A percentile compares a stretch with the other conserved stretches of the same genome.
Conservation (phyloP, 1,140 invertebrate species). For the Asbolus verrucosus region DNA sequence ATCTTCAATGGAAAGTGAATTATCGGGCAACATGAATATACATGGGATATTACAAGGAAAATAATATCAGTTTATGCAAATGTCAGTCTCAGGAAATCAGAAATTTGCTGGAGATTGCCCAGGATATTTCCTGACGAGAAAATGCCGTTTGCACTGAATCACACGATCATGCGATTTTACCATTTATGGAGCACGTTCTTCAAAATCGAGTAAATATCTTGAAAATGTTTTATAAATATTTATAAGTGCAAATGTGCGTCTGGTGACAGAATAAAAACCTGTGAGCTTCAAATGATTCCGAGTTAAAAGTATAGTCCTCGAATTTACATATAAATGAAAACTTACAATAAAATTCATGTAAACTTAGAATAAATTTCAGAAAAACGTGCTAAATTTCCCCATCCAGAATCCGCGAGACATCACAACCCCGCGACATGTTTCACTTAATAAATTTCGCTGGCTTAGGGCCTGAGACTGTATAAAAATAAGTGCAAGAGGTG, state of each 20-base stretch:
- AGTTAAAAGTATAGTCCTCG: conserved; percentile 49
- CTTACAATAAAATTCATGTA: conserved; percentile 47
- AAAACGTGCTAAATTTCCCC: conserved; percentile 32
- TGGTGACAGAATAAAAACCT: conserved; percentile 47
- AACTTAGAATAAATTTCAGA: conserved; percentile 32
- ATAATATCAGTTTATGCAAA: conserved; percentile 21
- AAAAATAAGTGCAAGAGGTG: conserved; percentile 26
- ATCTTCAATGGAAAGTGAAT: neutral
- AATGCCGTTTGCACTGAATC: too few species aligned
- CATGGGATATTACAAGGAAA: conserved; percentile 3
- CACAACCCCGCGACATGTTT: conserved; percentile 20
- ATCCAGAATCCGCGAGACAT: conserved; percentile 1
- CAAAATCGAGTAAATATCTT: too few species aligned
- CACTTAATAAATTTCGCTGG: conserved; percentile 28
- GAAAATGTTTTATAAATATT: conserved; percentile 41
- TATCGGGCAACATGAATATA: neutral
- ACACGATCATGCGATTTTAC: too few species aligned
- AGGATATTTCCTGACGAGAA: too few species aligned
- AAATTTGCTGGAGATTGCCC: too few species aligned
- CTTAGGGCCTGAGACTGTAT: neutral
- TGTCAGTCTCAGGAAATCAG: too few species aligned
- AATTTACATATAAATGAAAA: conserved; percentile 54
- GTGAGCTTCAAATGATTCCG: conserved; percentile 47
- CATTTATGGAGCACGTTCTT: too few species aligned
- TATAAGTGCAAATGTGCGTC: conserved; percentile 27